Conservation (phyloP, 2,113 vertebrate species). For the Etheostoma cragini region DNA sequence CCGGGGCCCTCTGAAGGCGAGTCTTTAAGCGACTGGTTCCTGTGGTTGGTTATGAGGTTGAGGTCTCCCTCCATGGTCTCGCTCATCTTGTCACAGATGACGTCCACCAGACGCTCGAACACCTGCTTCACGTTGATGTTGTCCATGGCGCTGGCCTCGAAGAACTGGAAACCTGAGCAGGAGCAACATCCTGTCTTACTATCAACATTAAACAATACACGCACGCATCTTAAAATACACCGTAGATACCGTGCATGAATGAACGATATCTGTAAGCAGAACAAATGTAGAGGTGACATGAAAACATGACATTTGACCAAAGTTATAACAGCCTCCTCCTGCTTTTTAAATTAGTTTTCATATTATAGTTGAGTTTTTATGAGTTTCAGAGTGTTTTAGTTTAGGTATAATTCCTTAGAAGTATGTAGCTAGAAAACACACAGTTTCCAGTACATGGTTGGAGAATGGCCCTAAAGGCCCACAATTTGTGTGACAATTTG, state of each 20-base stretch:
- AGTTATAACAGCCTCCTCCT: no score
- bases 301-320: no score
- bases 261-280: background rate
- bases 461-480: no score
- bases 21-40: slow-evolving; percentile 80
- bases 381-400: no score
- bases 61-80: slow-evolving; percentile 87
- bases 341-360: no score
- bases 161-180: slow-evolving; percentile 90
- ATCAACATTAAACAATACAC: background rate
- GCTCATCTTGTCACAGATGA: slow-evolving; percentile 95
- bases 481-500: no score
- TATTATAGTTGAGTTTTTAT: no score
- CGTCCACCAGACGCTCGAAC: slow-evolving; percentile 91
- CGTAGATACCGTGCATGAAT: no score
- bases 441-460: no score
- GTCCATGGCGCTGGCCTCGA: slow-evolving; percentile 94
- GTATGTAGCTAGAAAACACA: no score
- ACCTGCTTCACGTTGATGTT: slow-evolving; percentile 94
- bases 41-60: slow-evolving; percentile 76
- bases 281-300: no score
- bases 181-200: background rate
- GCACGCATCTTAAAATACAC: background rate
- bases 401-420: no score
- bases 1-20: slow-evolving; percentile 76